Evolutionary conservation across 2,888 invertebrate genomes (phyloP), one percentile per base, ranked within the genome.

Genomic region (Eulithis prunata): DNA sequence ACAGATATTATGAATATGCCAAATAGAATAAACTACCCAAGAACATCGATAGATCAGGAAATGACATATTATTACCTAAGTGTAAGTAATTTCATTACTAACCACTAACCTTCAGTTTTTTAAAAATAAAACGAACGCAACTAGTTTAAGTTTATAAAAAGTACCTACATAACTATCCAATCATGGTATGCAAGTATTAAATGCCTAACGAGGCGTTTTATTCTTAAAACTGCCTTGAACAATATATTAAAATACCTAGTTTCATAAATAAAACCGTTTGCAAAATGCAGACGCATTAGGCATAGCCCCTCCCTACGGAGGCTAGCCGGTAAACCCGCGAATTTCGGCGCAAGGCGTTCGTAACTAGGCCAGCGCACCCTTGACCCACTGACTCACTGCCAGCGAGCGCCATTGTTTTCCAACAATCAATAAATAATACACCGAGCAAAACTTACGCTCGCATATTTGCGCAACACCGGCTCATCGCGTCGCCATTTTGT

Each of bases 361-460:
- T 85, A 91, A 88, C 86, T 92, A 87, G 92, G 91, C 80, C 90
- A 84, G 83, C 81, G 83, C 86, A 85, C 86, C 92, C 92, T 91
- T 93, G 92, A 91, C 92, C 88, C 83, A 92, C 91, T 93, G 92
- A 89, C 91, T 91, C 87, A 92, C 89, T 92, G 90, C 87, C 91
- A 86, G 87, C 87, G 81, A 83, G 84, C 86, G 86, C 91, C 89
- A 91, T 92, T 91, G 91, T 92, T 91, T 90, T 90, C 89, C 88
- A 90, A 91, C 91, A 91, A 92, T 92, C 91, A 91, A 92, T 92
- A 92, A 90, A 90, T 90, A 92, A 90, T 91, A 90, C 87, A 86
- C 86, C 79, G 84, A 83, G 85, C 84, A 83, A 88, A 88, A 88
- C 87, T 84, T 85, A 83, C 86, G 80, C 78, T 85, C 78, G 83